Percentiles rank a stretch among this genome's conserved stretches.
phyloP scores from a whole-genome alignment of 2,888 invertebrate species.

The Nemurella pictetii region DNA sequence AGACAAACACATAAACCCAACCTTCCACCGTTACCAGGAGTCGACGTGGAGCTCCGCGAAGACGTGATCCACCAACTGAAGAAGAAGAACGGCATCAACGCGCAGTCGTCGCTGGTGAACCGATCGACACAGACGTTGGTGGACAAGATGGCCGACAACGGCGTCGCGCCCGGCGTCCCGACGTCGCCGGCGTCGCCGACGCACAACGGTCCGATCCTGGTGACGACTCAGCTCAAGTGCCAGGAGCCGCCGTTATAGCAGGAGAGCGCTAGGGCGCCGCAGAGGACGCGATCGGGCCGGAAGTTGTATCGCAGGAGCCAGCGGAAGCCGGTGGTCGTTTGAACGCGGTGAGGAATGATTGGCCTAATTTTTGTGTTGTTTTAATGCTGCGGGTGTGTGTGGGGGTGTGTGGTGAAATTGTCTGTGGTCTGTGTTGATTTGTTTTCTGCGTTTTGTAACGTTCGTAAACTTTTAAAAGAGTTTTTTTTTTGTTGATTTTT shows the following conservation, averaged over 20 bases:
- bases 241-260: constrained; percentile 30
- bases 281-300: neutral
- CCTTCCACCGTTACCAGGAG: constrained; percentile 15
- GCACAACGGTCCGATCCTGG: constrained; percentile 29
- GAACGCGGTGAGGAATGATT: too few relatives aligned
- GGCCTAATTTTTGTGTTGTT: too few relatives aligned
- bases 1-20: too few relatives aligned
- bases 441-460: too few relatives aligned
- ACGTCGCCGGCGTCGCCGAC: neutral
- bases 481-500: too few relatives aligned
- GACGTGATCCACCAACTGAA: constrained; percentile 35
- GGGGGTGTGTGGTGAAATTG: neutral
- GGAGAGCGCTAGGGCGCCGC: neutral
- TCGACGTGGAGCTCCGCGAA: constrained; percentile 37
- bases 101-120: constrained; percentile 31
- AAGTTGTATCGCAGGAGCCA: neutral
- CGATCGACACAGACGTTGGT: constrained; percentile 35
- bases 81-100: neutral
- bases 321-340: constrained; percentile 43
- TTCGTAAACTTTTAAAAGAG: too few relatives aligned
- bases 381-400: too few relatives aligned
- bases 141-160: neutral
- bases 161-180: neutral
- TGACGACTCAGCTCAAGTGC: constrained; percentile 20
- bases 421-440: too few relatives aligned